Evolutionary conservation across 2,113 vertebrate genomes (phyloP).

Genomic region (human): GRCh38 chr1:61353501-61354000

Average conservation of each 20-base stretch:
- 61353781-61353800: neutral
- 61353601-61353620: neutral
- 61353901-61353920: constrained; percentile 44
- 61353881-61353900: neutral
- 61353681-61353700: neutral
- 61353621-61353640: neutral
- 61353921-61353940: constrained; percentile 66
- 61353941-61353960: constrained; percentile 30
- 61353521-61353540: constrained; percentile 40
- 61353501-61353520: constrained; percentile 28
- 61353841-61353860: neutral
- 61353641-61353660: neutral
- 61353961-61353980: constrained; percentile 44
- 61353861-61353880: neutral
- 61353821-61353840: neutral
- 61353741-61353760: neutral
- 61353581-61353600: constrained; percentile 2
- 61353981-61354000: constrained; percentile 52
- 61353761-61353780: neutral
- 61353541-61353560: constrained; percentile 42
- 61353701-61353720: neutral
- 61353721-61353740: neutral
- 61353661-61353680: neutral
- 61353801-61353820: neutral
- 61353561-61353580: constrained; percentile 7